A percentile compares a stretch with the other conserved stretches of the same genome.
phyloP scores from a whole-genome alignment of 2,113 vertebrate species.

The Passer montanus region DNA sequence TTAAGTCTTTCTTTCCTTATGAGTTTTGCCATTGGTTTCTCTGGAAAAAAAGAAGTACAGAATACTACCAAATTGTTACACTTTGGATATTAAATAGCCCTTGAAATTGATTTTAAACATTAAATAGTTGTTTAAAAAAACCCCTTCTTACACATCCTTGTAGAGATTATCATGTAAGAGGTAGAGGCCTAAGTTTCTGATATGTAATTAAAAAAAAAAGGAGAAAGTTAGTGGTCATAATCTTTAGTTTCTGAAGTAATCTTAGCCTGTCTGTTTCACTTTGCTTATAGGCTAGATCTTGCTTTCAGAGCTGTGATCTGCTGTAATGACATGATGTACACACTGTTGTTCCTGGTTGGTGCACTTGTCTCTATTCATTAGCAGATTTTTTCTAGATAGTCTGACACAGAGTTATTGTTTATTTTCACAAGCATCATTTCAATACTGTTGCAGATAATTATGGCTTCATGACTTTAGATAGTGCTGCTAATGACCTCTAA shows the following conservation, averaged over 20 bases:
- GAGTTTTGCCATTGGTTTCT: neutral
- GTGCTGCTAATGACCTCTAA: neutral
- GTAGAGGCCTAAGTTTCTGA: neutral
- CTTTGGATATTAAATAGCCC: neutral
- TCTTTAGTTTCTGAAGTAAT: neutral
- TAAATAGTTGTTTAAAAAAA: neutral
- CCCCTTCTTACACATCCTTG: accelerated
- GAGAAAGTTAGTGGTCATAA: neutral
- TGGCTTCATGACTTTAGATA: neutral
- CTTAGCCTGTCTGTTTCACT: neutral
- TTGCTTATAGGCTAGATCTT: neutral
- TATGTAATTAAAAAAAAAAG: neutral
- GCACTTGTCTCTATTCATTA: neutral
- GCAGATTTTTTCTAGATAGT: neutral
- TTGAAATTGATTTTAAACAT: neutral
- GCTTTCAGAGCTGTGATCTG: neutral
- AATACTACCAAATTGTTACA: neutral
- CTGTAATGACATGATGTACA: neutral
- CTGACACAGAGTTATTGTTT: neutral
- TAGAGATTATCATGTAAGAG: neutral
- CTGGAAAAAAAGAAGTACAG: neutral
- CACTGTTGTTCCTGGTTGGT: neutral
- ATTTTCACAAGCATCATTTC: neutral
- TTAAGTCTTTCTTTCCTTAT: neutral
- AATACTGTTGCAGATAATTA: neutral